Evolutionary conservation across 2,888 invertebrate genomes (phyloP).

Genomic region (Parnassius glacialis): DNA sequence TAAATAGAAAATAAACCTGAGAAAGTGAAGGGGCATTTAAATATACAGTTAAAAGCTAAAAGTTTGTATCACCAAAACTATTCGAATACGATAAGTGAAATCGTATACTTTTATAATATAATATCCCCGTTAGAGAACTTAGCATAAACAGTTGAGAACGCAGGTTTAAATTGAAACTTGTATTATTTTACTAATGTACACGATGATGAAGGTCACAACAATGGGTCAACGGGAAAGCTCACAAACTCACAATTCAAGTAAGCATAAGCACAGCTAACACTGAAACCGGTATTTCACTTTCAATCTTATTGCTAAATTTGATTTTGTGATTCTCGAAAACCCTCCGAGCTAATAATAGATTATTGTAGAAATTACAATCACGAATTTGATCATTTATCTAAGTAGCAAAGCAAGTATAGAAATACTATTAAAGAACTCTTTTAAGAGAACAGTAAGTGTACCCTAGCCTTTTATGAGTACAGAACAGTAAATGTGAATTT

Average conservation of each 20-base stretch:
- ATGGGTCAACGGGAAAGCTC: constrained; percentile 37
- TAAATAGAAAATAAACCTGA: neutral
- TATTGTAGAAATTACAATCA: no score
- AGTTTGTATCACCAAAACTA: no score
- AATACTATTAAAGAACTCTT: no score
- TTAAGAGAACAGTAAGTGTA: no score
- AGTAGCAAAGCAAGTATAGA: no score
- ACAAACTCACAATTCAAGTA: constrained; percentile 29
- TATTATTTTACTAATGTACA: constrained; percentile 39
- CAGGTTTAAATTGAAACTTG: constrained; percentile 21
- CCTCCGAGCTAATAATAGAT: neutral
- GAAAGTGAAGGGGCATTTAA: neutral
- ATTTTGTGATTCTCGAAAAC: neutral
- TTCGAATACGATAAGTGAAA: constrained; percentile 2
- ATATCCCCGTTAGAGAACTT: constrained; percentile 11
- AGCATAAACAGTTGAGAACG: constrained; percentile 7
- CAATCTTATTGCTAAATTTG: constrained; percentile 15
- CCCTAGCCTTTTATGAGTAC: no score
- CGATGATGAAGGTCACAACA: constrained; percentile 48
- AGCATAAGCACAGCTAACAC: constrained; percentile 15
- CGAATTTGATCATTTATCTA: no score
- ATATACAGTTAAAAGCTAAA: no score
- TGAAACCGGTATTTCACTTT: constrained; percentile 31
- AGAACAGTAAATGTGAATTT: no score
- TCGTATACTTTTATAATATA: constrained; percentile 1